Evolutionary conservation across 2,113 vertebrate species (phyloP), one percentile per base, ranked within the genome.

Genomic region (Boleophthalmus pectinirostris): DNA sequence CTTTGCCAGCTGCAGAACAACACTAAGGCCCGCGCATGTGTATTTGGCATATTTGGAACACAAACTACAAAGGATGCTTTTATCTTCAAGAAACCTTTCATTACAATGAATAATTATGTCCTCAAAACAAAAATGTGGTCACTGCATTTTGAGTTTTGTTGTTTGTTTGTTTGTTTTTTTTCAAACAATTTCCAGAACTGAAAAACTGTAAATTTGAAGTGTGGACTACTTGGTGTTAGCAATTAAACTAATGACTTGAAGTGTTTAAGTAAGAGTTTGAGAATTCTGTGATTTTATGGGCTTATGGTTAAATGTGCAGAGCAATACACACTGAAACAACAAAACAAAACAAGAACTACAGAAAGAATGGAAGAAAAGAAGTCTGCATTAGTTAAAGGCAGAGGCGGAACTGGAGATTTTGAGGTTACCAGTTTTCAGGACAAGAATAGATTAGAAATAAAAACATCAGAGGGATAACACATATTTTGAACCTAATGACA

Each of bases 31-130:
- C 18, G 16, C 5, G 6, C 6, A 16, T 51, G 47, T 51, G 47
- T 51, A 18, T 51, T 5, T 66, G 68, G 24, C 58, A 60, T 75
- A 57, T 69, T 79, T 60, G 61, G 61, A 43, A 47, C 69, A 46
- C 45, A 45, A 69, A 67, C 51, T 11, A 53, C 15, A 57, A 20
- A 46, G 43, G 5, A 24, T 0, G 12, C 45, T 66, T 66, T 47
- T 66, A 66, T 66, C 38, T 66, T 18, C 18, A 64, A 64, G 61
- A 64, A 64, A 64, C 60, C 60, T 63, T 63, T 63, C 33, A 63
- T 63, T 63, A 63, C 61, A 64, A 38, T 64, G 61, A 33, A 64
- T 64, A 64, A 63, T 63, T 63, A 63, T 63, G 33, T 35, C 18
- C 60, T 63, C 60, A 63, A 63, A 61, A 61, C 23, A 61, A 64